These are phyloP conservation scores for Gymnarchus niloticus DNA, from an alignment of 2,113 vertebrate species.

Conservation along the genomic window DNA sequence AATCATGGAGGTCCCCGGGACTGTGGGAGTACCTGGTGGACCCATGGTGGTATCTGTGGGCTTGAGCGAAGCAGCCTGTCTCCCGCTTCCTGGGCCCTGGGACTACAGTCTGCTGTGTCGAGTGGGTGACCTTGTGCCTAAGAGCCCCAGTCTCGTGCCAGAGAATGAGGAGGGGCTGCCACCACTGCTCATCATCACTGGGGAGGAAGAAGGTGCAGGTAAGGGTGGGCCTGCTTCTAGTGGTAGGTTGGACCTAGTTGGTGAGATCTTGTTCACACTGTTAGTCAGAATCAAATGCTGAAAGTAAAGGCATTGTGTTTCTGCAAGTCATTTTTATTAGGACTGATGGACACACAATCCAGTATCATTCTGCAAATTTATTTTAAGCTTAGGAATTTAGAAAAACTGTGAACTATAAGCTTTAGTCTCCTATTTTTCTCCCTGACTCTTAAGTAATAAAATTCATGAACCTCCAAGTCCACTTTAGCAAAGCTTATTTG, in stretches of 20 bases:
- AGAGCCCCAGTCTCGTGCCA: conserved; percentile 70
- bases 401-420: not conserved
- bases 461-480: not conserved
- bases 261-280: not conserved
- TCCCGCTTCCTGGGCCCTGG: conserved; percentile 52
- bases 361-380: not conserved
- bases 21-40: conserved; percentile 18
- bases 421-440: not conserved
- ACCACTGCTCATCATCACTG: conserved; percentile 69
- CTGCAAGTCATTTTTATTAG: not conserved
- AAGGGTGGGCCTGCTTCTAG: not conserved
- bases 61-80: conserved; percentile 35
- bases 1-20: not conserved
- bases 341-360: not conserved
- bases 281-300: not conserved
- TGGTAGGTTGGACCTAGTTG: not conserved
- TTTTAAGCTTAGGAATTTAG: not conserved
- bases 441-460: not conserved
- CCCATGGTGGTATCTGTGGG: conserved; percentile 29
- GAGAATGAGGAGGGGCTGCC: conserved; percentile 71
- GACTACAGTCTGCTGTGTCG: conserved; percentile 70
- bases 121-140: conserved; percentile 61
- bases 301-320: not conserved
- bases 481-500: not conserved
- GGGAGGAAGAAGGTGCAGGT: conserved; percentile 71